phyloP scores from a whole-genome alignment of 2,113 vertebrate species.

The Anhinga anhinga region DNA sequence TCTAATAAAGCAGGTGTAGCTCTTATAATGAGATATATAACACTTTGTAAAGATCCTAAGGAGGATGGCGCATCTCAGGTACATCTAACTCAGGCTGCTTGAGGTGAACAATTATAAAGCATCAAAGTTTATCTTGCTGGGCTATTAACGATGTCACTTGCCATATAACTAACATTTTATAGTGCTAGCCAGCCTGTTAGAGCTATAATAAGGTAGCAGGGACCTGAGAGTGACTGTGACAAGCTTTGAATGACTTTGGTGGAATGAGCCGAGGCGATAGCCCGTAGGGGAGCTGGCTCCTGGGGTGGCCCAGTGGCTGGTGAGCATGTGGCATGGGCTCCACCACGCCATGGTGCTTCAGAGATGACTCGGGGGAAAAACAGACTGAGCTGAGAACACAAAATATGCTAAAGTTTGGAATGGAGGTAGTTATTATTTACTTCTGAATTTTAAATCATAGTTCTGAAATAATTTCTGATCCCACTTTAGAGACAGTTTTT shows the following conservation, averaged over 20 bases:
- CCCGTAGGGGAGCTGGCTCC: background rate
- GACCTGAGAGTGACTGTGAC: background rate
- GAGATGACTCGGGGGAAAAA: background rate
- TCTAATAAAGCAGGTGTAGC: no score
- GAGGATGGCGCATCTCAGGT: background rate
- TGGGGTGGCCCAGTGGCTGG: background rate
- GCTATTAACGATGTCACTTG: background rate
- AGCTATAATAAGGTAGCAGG: background rate
- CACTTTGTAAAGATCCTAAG: background rate
- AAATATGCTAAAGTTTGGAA: background rate
- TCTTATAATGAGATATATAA: background rate
- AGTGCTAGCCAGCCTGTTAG: background rate
- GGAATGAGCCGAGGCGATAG: background rate
- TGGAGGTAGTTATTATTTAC: background rate
- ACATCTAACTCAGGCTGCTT: background rate
- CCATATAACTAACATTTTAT: background rate
- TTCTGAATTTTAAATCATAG: background rate
- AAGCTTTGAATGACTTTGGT: background rate
- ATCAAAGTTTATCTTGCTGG: no score
- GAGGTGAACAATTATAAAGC: background rate
- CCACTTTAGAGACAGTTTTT: background rate
- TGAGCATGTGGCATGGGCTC: accelerated
- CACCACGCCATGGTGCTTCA: accelerated
- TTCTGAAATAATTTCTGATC: background rate
- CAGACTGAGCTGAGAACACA: no score